phyloP scores from a whole-genome alignment of 1,140 invertebrate genomes.

The Papilio polyxenes region DNA sequence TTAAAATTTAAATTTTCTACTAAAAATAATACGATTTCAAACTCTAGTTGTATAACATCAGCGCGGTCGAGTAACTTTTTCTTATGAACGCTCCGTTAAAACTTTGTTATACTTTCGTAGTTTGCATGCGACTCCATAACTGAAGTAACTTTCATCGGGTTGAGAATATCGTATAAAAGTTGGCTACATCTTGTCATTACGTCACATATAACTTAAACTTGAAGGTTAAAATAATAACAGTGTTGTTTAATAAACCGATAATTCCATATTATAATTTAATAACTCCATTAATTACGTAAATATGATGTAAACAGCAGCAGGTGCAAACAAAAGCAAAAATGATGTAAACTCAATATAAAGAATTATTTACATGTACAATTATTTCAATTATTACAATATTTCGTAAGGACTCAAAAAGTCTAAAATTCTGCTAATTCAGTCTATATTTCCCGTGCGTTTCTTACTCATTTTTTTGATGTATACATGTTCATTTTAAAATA shows the following conservation, averaged over 20 bases:
- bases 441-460: too few species aligned
- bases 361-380: too few species aligned
- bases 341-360: too few species aligned
- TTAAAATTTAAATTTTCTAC: too few species aligned
- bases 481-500: too few species aligned
- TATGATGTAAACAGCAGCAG: too few species aligned
- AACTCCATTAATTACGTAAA: too few species aligned
- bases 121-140: constrained; percentile 17
- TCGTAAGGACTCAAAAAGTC: too few species aligned
- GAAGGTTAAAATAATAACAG: not conserved
- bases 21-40: not conserved
- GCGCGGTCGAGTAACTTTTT: constrained; percentile 1
- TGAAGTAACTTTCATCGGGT: not conserved
- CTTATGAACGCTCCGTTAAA: not conserved
- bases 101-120: constrained; percentile 5
- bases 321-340: too few species aligned
- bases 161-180: constrained; percentile 15
- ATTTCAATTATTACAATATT: too few species aligned
- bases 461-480: too few species aligned
- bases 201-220: not conserved
- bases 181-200: not conserved
- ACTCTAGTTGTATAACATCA: not conserved
- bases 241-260: not conserved
- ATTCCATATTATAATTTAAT: not conserved
- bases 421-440: too few species aligned